Base-by-base conservation (phyloP, 2,797 vertebrate genomes). In the Hephaestus fuliginosus region DNA sequence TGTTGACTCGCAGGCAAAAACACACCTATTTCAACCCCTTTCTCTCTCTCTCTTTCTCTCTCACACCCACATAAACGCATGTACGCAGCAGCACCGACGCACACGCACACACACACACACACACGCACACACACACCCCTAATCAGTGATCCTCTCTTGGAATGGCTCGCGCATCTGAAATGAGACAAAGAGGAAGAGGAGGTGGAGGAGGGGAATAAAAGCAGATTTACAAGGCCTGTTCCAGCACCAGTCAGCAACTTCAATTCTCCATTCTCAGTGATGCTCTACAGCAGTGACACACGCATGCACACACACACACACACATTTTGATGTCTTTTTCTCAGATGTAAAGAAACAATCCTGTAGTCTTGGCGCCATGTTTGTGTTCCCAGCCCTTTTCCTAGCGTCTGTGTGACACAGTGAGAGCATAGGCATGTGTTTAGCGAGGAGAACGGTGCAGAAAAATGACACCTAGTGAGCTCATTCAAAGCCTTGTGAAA, bases 221-320 rank as follows among this genome's bases (percentile, higher is more conserved):
- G 82, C 78, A 88, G 90, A 90, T 90, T 91, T 86, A 88, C 75
- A 88, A 80, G 82, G 79, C 67, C 67, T 78, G 60, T 81, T 91
- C 78, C 83, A 87, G 83, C 71, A 76, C 67, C 74, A 86, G 84
- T 92, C 91, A 93, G 89, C 91, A 92, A 73, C 84, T 90, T 86
- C 78, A 85, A 25, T 90, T 84, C 74, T 91, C 60, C 53, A 67
- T 64, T 61, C 56, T 44, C 60, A 17, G 60, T 72, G 76, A 84
- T 66, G 83, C 77, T 89, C 84, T 80, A 63, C 64, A 86, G 74
- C 79, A 76, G 65, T 48, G 75, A 81, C 65, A 82, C 80, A 70
- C 5, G n/a, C 65, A 60, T 9, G 9, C 73, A 49, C 36, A 7
- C 76, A 46, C 73, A 49, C 36, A 7, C 76, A 46, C 28, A 53